Evolutionary conservation across 2,113 vertebrate species (phyloP), one percentile per base, ranked within the genome.

Genomic region (Leptodactylus fuscus): DNA sequence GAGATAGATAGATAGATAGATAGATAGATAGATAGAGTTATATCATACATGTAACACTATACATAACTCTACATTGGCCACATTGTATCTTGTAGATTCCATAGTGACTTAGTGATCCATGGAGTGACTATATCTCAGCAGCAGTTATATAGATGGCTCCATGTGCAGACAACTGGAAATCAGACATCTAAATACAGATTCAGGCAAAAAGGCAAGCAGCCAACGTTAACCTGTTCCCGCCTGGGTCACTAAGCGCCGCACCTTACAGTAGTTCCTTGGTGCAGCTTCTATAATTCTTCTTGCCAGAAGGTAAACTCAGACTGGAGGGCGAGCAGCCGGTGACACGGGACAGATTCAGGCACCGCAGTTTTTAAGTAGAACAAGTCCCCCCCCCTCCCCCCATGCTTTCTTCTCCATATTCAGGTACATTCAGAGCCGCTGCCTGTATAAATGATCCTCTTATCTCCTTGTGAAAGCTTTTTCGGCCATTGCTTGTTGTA

Each of bases 341-440:
- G 83, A 85, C 74, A 85, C 44, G n/a, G 55, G 83, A 85, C 73
- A 85, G 74, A 85, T 85, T 78, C 60, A 67, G 44, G 11, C 74
- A 77, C 67, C 58, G 53, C 73, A 85, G 58, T 29, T 38, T 36
- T 73, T 67, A 58, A 85, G 58, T 53, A 53, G 49, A 69, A 78
- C 74, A 53, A n/a, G 53, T 34, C 29, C 78, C 44, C 49, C 74
- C 29, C 58, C 36, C 53, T 41, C 53, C 34, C 38, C n/a, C n/a
- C n/a, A n/a, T n/a, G n/a, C n/a, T n/a, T n/a, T n/a, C n/a, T n/a
- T n/a, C n/a, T 76, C 20, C 60, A 27, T 12, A 41, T 44, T 20
- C 71, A 76, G 71, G 71, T 83, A 62, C 49, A 60, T 62, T 49
- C 41, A 46, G 27, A 46, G 71, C 10, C 60, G 24, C 24, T 34